phyloP scores from a whole-genome alignment of 2,888 invertebrate genomes.

The Tortricodes alternella region DNA sequence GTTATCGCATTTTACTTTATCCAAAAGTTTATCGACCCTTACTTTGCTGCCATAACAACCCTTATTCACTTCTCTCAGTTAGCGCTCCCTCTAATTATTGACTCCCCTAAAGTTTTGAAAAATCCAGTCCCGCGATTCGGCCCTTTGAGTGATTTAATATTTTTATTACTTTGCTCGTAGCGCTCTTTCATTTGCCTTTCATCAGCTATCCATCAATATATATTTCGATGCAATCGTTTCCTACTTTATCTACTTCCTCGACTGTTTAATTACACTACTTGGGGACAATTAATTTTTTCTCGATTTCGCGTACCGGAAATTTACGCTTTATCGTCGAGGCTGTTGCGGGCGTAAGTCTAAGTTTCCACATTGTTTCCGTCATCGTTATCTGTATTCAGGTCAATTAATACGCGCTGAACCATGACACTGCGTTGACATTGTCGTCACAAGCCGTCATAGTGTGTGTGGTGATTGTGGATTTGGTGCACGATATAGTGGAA shows the following conservation, averaged over 20 bases:
- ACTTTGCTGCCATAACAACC: constrained; percentile 71
- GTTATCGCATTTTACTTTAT: constrained; percentile 25
- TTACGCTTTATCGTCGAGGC: constrained; percentile 44
- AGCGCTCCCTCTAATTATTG: constrained; percentile 80
- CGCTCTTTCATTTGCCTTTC: constrained; percentile 42
- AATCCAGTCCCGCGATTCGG: constrained; percentile 61
- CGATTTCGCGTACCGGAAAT: constrained; percentile 58
- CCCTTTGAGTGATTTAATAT: constrained; percentile 67
- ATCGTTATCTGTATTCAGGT: constrained; percentile 68
- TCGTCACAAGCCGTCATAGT: constrained; percentile 51
- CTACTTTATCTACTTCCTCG: constrained; percentile 51
- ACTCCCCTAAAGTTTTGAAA: constrained; percentile 78
- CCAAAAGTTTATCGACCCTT: constrained; percentile 76
- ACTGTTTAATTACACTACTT: constrained; percentile 50
- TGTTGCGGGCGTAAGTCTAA: constrained; percentile 50
- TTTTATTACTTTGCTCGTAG: constrained; percentile 58
- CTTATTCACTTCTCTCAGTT: constrained; percentile 73
- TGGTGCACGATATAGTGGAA: constrained; percentile 44
- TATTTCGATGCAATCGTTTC: constrained; percentile 50
- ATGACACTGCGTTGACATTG: constrained; percentile 75
- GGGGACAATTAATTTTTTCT: constrained; percentile 53
- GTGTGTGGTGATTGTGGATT: constrained; percentile 65
- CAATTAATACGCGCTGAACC: constrained; percentile 64
- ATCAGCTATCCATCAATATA: constrained; percentile 37
- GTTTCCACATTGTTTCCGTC: constrained; percentile 64